Base-by-base conservation (phyloP, 2,888 invertebrate genomes). In the Agriopis aurantiaria region DNA sequence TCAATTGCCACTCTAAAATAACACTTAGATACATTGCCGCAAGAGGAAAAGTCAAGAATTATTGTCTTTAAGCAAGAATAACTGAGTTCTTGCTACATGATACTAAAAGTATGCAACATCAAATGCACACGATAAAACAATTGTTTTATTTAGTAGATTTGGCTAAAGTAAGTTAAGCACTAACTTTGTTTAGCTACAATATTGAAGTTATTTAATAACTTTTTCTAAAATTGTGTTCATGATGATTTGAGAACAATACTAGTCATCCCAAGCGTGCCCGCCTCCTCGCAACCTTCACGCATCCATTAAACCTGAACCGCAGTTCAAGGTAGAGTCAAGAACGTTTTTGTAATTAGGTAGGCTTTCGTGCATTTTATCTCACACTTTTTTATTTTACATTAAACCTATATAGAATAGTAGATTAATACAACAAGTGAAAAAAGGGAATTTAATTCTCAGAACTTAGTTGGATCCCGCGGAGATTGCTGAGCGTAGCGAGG, bases 291-390 rank as follows among this genome's bases (percentile, higher is more conserved):
- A 8, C 23, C 61, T 40, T 14, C 23, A 3, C 43, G 52, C 45
- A 52, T 17, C 11, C 61, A 52, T 62, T 52, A 52, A 12, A n/a
- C 10, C 61, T 23, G 55, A 41, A 41, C 41, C n/a, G 53, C 43
- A 65, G 59, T 60, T 66, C 66, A 66, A 66, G 59, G 59, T 53
- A 41, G 12, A 46, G 65, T 41, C 65, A 48, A 48, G 12, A 41
- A 48, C 59, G 53, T 49, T 58, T 45, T 58, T 33, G 40, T 57
- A 52, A 57, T 52, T 43, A 57, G 11, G 57, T 45, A 14, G 49
- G 14, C 51, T 60, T 60, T 51, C 49, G 48, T 17, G 59, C 41
- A 41, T 55, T 55, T 23, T 33, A 40, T 55, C 51, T 55, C 23
- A 55, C n/a, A 6, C 8, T 17, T 11, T n/a, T 12, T 12, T 55